These are phyloP conservation scores for Hirtodrosophila cameraria DNA, from an alignment of 2,888 invertebrate species.

Conservation along the genomic window DNA sequence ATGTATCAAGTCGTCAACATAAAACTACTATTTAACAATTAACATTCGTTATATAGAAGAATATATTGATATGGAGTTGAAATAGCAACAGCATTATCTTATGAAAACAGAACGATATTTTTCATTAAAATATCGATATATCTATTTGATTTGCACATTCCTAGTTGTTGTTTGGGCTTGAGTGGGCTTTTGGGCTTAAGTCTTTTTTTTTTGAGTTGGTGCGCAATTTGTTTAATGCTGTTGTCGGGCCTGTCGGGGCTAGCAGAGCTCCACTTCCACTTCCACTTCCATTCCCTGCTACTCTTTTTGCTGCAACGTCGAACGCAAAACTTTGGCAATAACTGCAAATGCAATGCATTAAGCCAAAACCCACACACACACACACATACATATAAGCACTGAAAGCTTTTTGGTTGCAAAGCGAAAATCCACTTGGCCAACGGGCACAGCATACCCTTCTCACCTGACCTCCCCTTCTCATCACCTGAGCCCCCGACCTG, in stretches of 20 bases:
- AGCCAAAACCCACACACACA: constrained; percentile 26
- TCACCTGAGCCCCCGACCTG: constrained; percentile 7
- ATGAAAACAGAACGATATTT: no score
- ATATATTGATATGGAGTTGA: no score
- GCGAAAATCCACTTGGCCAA: constrained; percentile 41
- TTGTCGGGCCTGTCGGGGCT: constrained; percentile 31
- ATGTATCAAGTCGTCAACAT: no score
- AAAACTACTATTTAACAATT: no score
- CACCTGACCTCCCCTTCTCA: background rate
- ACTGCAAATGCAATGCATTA: constrained; percentile 75
- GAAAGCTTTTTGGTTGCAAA: constrained; percentile 43
- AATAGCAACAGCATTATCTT: no score
- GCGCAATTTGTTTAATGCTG: constrained; percentile 61
- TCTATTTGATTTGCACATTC: no score
- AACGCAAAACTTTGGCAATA: constrained; percentile 69
- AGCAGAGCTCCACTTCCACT: background rate
- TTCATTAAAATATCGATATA: no score
- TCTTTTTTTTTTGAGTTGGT: constrained; percentile 11
- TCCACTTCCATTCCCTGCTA: background rate
- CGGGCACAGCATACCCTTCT: constrained; percentile 19
- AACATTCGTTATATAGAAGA: no score
- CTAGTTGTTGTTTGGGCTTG: background rate
- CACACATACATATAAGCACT: constrained; percentile 4
- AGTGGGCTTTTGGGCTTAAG: background rate
- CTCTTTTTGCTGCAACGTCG: constrained; percentile 32